Evolutionary conservation across 2,113 vertebrate species (phyloP).

Genomic region (Dascyllus trimaculatus): DNA sequence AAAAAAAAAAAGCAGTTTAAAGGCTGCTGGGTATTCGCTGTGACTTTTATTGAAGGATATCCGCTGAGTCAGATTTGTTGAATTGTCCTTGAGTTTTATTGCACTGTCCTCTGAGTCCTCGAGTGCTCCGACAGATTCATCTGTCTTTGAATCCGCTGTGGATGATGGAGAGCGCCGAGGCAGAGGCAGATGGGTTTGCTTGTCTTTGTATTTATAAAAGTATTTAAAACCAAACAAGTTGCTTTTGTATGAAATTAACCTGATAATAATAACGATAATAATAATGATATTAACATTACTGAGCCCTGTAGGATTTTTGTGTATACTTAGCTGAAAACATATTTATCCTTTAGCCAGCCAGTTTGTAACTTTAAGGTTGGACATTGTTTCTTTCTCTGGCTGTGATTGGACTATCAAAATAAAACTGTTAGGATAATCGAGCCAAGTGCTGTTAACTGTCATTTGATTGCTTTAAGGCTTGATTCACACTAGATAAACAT

Average conservation of each 20-base stretch:
- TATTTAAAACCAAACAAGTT: conserved; percentile 72
- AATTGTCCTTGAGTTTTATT: conserved; percentile 63
- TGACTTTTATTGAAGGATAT: conserved; percentile 72
- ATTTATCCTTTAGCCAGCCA: conserved; percentile 57
- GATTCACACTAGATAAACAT: background rate
- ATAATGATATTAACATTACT: conserved; percentile 52
- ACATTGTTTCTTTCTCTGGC: conserved; percentile 38
- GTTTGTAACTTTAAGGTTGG: conserved; percentile 40
- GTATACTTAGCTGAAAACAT: conserved; percentile 61
- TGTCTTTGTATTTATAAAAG: conserved; percentile 69
- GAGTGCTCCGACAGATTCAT: conserved; percentile 39
- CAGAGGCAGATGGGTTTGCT: conserved; percentile 55
- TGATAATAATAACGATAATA: conserved; percentile 14
- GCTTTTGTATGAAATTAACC: conserved; percentile 74
- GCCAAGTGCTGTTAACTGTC: background rate
- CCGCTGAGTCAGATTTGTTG: conserved; percentile 38
- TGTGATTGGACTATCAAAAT: conserved; percentile 53
- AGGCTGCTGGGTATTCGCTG: conserved; percentile 62
- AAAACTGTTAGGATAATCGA: conserved; percentile 29
- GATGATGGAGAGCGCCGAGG: conserved; percentile 30
- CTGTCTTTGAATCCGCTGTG: conserved; percentile 50
- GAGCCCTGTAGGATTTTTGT: conserved; percentile 75
- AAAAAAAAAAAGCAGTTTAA: conserved; percentile 59
- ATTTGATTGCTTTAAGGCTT: conserved; percentile 36
- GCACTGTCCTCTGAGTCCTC: conserved; percentile 60